Evolutionary conservation across 53 echinoderm and acorn worm species (phyloP).

Genomic region (Holothuria scabra): DNA sequence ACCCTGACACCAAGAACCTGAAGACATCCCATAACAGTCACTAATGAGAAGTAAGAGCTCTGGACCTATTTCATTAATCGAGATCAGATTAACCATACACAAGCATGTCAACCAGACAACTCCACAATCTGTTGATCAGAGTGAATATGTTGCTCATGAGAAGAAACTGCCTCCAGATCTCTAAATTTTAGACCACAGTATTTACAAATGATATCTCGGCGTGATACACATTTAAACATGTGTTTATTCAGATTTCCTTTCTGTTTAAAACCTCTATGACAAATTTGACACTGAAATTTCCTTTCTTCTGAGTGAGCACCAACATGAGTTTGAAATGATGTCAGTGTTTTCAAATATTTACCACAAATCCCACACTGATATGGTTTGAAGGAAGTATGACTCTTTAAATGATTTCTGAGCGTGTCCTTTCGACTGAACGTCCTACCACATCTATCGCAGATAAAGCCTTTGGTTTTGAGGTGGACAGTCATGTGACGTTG

Average conservation of each 20-base stretch:
- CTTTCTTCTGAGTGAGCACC: neutral
- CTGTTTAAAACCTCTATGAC: conserved; percentile 28
- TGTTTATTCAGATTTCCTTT: conserved; percentile 30
- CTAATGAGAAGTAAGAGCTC: too few species aligned
- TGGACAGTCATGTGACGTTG: neutral
- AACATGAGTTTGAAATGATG: neutral
- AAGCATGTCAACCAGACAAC: too few species aligned
- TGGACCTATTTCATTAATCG: too few species aligned
- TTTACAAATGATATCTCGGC: too few species aligned
- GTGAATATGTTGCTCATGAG: too few species aligned
- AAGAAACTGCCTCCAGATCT: too few species aligned
- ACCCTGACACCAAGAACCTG: too few species aligned
- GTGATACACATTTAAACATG: neutral
- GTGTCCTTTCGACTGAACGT: conserved; percentile 13
- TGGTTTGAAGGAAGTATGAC: neutral
- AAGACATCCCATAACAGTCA: too few species aligned
- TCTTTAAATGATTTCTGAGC: neutral
- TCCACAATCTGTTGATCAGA: too few species aligned
- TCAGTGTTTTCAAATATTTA: neutral
- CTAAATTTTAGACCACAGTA: too few species aligned
- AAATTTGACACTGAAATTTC: conserved; percentile 13
- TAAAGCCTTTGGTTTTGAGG: conserved; percentile 1
- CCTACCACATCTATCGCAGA: conserved; percentile 34
- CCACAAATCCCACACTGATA: conserved; percentile 34
- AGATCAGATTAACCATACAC: too few species aligned